Conservation (phyloP, 1,140 invertebrate species). For the Pomacea maculata region DNA sequence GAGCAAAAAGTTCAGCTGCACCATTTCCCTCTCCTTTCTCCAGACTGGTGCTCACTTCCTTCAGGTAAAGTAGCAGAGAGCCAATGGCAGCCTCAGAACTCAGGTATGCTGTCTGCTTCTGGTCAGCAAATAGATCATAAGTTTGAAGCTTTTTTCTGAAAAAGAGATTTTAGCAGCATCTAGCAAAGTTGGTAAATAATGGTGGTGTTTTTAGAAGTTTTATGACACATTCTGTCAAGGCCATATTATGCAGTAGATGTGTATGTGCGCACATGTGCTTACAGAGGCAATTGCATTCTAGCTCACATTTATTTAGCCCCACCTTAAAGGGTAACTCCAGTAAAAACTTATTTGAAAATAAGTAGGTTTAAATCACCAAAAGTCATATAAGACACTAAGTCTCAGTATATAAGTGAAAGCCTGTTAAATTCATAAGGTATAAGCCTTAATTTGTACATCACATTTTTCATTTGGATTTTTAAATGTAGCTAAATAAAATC, state of each 20-base stretch:
- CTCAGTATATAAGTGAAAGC: too few species aligned
- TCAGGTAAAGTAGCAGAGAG: constrained; percentile 68
- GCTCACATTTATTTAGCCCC: too few species aligned
- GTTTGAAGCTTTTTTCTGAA: constrained; percentile 71
- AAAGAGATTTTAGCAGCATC: constrained; percentile 28
- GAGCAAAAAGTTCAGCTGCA: constrained; percentile 33
- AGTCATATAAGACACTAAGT: too few species aligned
- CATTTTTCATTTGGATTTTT: too few species aligned
- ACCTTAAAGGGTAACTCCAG: too few species aligned
- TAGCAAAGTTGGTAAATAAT: neutral
- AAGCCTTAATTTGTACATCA: too few species aligned
- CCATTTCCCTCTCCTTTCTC: constrained; percentile 24
- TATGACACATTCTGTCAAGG: neutral
- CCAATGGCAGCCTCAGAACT: constrained; percentile 70
- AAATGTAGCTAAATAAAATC: too few species aligned
- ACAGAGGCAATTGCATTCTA: too few species aligned
- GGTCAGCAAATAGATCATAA: constrained; percentile 82
- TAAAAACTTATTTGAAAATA: too few species aligned
- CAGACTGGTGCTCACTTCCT: constrained; percentile 1
- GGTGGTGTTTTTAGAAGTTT: neutral
- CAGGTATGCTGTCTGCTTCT: constrained; percentile 75
- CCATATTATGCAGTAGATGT: neutral
- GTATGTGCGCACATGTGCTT: too few species aligned
- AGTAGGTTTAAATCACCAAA: too few species aligned
- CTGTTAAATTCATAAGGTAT: too few species aligned